Evolutionary conservation across 2,888 invertebrate species (phyloP), one percentile per base, ranked within the genome.

Genomic region (Cerastis leucographa): DNA sequence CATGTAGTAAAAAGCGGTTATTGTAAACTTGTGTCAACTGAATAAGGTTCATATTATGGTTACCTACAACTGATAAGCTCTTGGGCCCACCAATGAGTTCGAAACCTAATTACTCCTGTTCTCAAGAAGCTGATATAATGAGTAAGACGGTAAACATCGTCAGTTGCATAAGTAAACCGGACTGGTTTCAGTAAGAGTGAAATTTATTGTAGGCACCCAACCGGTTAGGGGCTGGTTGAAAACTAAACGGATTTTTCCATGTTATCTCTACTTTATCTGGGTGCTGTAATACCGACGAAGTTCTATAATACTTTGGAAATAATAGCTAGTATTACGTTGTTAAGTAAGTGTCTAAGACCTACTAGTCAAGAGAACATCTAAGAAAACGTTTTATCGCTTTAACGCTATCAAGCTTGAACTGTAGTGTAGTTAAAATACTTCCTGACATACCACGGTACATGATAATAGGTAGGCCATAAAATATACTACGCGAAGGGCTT

Each of bases 131-230:
- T 42, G 65, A 81, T 71, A 74, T 80, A 79, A 79, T 79, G 68
- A 80, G 75, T 65, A 46, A 46, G 46, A 56, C 29, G 67, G 70
- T 74, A 74, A 75, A 76, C 78, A 80, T 51, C 67, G 29, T 5
- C 25, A 35, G 51, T 88, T 86, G 54, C 77, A 59, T 25, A 81
- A 88, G 46, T 76, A 22, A 61, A 49, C 44, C 11, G 61, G 66
- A 84, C 87, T 79, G 81, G 88, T 88, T 86, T 81, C 86, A 87
- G 86, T 25, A 81, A 81, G 76, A 87, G 86, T 84, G 88, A 87
- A 81, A 88, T 76, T 87, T 79, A 85, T 74, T 79, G 70, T 80
- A 75, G 22, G 44, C 67, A 42, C 42, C 22, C 42, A 79, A 85
- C 87, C 85, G 77, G 87, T 83, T 74, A 9, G 65, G 54, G 71